Evolutionary conservation across 2,113 vertebrate genomes (phyloP).

Genomic region (Tenebrosternarchus preto): DNA sequence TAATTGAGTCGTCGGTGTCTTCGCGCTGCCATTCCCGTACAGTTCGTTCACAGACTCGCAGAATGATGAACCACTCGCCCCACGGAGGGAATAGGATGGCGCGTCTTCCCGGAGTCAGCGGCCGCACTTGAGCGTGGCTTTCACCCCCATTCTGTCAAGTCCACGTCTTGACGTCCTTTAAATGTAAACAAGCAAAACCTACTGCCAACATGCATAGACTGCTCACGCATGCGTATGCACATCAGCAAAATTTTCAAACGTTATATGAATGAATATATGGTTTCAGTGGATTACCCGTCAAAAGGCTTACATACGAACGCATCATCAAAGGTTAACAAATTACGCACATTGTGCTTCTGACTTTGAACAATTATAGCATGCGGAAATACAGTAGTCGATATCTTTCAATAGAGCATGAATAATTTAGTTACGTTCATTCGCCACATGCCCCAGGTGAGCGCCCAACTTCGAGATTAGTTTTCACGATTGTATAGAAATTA

Average conservation of each 20-base stretch:
- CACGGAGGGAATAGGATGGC: too few species aligned
- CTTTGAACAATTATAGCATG: background rate
- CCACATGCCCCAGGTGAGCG: constrained; percentile 69
- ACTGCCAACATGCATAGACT: background rate
- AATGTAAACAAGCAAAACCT: constrained; percentile 42
- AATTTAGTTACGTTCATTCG: constrained; percentile 78
- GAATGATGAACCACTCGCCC: too few species aligned
- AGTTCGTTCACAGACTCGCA: too few species aligned
- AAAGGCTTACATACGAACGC: too few species aligned
- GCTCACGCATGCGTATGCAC: constrained; percentile 46
- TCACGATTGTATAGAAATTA: constrained; percentile 68
- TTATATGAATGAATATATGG: too few species aligned
- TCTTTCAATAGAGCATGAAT: constrained; percentile 79
- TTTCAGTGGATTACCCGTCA: too few species aligned
- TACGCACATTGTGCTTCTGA: background rate
- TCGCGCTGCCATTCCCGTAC: too few species aligned
- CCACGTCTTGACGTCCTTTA: constrained; percentile 60
- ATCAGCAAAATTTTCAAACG: too few species aligned
- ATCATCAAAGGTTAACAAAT: too few species aligned
- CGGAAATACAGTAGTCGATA: constrained; percentile 46
- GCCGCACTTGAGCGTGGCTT: constrained; percentile 60
- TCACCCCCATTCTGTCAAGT: constrained; percentile 78
- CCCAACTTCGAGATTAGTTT: constrained; percentile 75
- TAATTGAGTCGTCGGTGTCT: constrained; percentile 78
- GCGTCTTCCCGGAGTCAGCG: constrained; percentile 33